Conservation (phyloP, 1,140 invertebrate species). For the Magallana gigas region DNA sequence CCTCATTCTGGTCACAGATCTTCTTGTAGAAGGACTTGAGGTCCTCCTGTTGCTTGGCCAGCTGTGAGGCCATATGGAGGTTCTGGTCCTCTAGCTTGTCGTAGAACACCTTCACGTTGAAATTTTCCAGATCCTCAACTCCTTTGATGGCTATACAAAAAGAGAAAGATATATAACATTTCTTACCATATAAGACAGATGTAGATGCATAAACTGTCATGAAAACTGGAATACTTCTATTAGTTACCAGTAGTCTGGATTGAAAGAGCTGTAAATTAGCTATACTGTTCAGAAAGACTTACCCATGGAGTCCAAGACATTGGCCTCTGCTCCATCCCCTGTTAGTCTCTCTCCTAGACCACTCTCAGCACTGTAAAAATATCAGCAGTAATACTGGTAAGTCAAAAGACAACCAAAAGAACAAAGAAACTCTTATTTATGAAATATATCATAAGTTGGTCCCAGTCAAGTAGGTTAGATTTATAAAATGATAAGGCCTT, state of each 20-base stretch:
- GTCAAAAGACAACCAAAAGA: background rate
- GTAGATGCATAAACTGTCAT: too few species aligned
- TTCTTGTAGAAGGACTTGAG: slow-evolving; percentile 73
- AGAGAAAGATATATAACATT: background rate
- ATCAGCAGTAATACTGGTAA: too few species aligned
- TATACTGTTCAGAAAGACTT: background rate
- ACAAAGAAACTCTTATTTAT: background rate
- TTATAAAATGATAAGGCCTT: too few species aligned
- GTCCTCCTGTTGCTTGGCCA: slow-evolving; percentile 75
- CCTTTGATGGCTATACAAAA: slow-evolving; percentile 56
- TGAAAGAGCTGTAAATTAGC: too few species aligned
- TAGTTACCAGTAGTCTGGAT: too few species aligned
- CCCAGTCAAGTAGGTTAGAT: too few species aligned
- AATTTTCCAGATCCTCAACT: slow-evolving; percentile 73
- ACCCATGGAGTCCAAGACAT: slow-evolving; percentile 60
- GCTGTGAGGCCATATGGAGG: slow-evolving; percentile 75
- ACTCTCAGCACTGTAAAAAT: slow-evolving; percentile 45
- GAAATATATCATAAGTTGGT: too few species aligned
- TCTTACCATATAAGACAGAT: too few species aligned
- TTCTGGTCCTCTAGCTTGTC: slow-evolving; percentile 79
- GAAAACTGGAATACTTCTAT: too few species aligned
- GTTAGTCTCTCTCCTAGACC: slow-evolving; percentile 54
- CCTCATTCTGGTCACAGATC: slow-evolving; percentile 74
- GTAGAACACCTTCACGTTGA: slow-evolving; percentile 77
- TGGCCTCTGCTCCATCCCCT: slow-evolving; percentile 70